A percentile compares a stretch with the other conserved stretches of the same genome.
These are phyloP conservation scores for Anthoscopus minutus DNA, from an alignment of 2,113 vertebrate genomes.

Conservation along the genomic window DNA sequence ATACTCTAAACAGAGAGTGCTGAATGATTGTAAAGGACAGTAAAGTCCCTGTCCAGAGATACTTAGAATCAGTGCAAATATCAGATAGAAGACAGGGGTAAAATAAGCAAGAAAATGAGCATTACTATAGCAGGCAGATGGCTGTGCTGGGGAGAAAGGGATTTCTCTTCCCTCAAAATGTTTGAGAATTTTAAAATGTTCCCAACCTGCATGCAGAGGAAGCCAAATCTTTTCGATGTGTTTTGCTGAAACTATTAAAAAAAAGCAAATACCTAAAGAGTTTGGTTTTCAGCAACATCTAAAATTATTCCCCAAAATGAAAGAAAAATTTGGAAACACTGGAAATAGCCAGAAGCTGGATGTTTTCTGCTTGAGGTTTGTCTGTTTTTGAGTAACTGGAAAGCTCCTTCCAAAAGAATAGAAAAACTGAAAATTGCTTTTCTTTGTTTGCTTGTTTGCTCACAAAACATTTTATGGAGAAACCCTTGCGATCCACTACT, in stretches of 20 bases:
- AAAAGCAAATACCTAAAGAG: neutral
- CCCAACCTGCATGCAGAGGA: neutral
- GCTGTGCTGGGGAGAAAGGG: neutral
- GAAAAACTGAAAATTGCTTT: neutral
- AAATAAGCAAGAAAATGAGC: neutral
- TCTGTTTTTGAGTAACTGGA: neutral
- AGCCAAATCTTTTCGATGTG: constrained; percentile 12
- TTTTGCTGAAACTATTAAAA: constrained; percentile 12
- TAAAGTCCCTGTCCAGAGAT: neutral
- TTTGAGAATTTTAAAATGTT: constrained; percentile 3
- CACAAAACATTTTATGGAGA: neutral
- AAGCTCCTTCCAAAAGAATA: neutral
- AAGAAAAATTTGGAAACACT: constrained; percentile 12
- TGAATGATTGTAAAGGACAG: neutral
- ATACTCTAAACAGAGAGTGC: neutral
- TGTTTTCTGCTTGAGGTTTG: neutral
- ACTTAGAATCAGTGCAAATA: neutral
- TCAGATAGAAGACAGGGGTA: neutral
- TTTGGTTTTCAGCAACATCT: constrained; percentile 5
- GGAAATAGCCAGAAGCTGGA: constrained; percentile 10
- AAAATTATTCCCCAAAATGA: constrained; percentile 14
- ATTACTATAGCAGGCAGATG: neutral
- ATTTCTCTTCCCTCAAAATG: neutral
- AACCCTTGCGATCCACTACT: neutral
- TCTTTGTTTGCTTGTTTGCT: neutral